Conservation (phyloP, 2,797 vertebrate genomes). For the Cercopithecus neglectus region DNA sequence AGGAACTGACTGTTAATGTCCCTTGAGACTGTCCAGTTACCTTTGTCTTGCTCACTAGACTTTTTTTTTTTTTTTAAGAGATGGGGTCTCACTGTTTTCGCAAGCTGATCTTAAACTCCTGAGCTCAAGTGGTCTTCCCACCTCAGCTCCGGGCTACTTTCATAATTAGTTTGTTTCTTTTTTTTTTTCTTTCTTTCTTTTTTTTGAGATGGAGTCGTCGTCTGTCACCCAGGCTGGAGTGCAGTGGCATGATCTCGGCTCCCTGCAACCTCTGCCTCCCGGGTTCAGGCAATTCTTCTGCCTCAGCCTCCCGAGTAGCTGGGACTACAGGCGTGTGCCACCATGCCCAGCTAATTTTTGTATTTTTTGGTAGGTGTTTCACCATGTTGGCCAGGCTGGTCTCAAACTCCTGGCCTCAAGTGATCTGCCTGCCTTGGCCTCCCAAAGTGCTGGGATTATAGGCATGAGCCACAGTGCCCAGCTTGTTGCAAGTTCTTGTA, state of each 20-base stretch:
- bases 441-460: neutral
- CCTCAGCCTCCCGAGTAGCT: neutral
- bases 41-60: neutral
- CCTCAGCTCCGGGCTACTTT: no score
- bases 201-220: neutral
- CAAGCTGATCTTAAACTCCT: no score
- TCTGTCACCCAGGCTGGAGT: neutral
- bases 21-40: neutral
- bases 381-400: neutral
- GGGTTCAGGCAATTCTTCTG: neutral
- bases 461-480: neutral
- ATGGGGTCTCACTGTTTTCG: no score
- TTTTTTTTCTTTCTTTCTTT: neutral
- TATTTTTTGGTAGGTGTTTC: neutral
- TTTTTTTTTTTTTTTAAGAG: neutral
- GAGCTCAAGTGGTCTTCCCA: no score
- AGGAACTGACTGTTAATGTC: neutral
- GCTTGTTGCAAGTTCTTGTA: neutral
- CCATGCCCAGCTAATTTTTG: neutral
- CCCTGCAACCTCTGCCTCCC: no score
- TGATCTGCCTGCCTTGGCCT: neutral
- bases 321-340: neutral
- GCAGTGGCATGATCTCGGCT: neutral
- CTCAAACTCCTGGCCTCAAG: neutral
- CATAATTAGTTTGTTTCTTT: no score